phyloP scores from a whole-genome alignment of 2,797 vertebrate species.

The Eurystomus glaucurus region DNA sequence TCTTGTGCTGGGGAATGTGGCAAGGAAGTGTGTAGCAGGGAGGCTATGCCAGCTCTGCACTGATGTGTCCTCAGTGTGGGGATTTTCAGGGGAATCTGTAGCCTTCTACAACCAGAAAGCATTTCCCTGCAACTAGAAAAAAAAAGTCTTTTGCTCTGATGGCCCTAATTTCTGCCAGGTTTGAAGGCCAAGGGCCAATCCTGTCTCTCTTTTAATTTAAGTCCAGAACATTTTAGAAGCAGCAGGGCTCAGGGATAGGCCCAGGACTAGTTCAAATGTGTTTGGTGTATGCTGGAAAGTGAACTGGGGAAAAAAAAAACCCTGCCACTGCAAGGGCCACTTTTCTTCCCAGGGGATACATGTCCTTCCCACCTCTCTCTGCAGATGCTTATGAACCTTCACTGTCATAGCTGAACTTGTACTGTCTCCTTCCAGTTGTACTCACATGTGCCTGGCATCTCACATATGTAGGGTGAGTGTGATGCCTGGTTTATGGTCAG shows the following conservation, averaged over 20 bases:
- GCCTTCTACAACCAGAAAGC: neutral
- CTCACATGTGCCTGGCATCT: neutral
- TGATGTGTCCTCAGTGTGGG: neutral
- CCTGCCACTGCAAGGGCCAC: no score
- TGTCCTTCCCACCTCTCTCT: neutral
- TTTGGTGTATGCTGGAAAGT: neutral
- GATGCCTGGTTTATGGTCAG: neutral
- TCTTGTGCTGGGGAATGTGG: neutral
- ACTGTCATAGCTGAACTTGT: neutral
- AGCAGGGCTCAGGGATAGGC: neutral
- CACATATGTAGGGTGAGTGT: neutral
- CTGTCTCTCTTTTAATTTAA: neutral
- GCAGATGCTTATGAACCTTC: neutral
- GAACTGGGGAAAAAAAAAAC: rapidly evolving
- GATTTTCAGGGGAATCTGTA: neutral
- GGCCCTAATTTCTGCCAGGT: neutral
- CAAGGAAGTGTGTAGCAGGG: neutral
- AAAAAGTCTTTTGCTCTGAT: neutral
- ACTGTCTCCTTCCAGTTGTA: neutral
- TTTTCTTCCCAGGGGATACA: neutral
- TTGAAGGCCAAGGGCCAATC: neutral
- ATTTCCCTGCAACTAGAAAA: neutral
- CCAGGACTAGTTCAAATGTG: neutral
- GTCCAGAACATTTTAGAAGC: neutral
- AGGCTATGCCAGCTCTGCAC: neutral